Base-by-base conservation (phyloP, 1,140 invertebrate species). In the Latrodectus geometricus region DNA sequence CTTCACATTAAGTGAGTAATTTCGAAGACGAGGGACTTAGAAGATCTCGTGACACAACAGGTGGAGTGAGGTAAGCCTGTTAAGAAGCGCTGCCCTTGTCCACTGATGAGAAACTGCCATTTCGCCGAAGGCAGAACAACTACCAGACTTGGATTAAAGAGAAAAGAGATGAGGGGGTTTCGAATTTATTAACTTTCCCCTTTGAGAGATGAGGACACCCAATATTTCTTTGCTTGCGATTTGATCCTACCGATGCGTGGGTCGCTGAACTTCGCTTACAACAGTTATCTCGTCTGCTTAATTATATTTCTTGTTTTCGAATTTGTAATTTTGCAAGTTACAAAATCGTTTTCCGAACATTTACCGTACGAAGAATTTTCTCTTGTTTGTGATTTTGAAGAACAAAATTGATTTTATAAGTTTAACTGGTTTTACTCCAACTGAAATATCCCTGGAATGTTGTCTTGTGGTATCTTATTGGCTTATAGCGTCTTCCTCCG, bases 61-160 rank as follows among this genome's bases (percentile, higher is more conserved):
- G 54, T 73, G 80, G 54, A 82, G 70, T 74, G 69, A 82, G 35
- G 15, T 61, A 70, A n/a, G 61, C 7, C 17, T 73, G 8, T 52
- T 49, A 56, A 68, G 73, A 23, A 8, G 12, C 56, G 35, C 66
- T 20, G 23, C 12, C 35, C 14, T 15, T 50, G 72, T 74, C 72
- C 72, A 35, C 15, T 52, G 49, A 17, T 50, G 48, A 52, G 50
- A 80, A 8, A 52, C 14, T 12, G 9, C 68, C 35, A 68, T 49
- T 72, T 11, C 9, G 50, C 83, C 83, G 50, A 35, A 52, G 83
- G 74, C 83, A 77, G 66, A 85, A 56, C 83, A 70, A 48, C 72
- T 85, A 85, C 14, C 21, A 56, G 23, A 49, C 11, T n/a, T n/a
- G 65, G 14, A 48, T 74, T n/a, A 74, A 74, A 35, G 35, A 35